Evolutionary conservation across 2,113 vertebrate genomes (phyloP), one percentile per base, ranked within the genome.

Genomic region (Percina caprodes): DNA sequence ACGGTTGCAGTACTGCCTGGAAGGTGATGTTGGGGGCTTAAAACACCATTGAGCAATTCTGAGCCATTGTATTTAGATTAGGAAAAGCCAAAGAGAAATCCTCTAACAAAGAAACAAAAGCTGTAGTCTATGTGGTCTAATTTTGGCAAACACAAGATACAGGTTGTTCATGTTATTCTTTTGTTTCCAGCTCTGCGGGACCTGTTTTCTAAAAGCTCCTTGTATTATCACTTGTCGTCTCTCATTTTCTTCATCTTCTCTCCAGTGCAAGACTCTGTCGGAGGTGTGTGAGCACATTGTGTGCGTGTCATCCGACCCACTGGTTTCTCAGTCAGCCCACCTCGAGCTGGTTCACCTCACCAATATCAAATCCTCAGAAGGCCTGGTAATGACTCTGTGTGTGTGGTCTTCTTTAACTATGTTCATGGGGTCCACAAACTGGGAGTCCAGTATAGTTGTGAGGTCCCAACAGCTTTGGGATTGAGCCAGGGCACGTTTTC

Each of bases 211-310:
- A 42, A 66, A 75, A n/a, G 19, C 69, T 6, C n/a, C 0, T 6
- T 69, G 16, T 60, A 1, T 67, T 66, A 21, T 26, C 14, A 7
- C 16, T 51, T 3, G 18, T n/a, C 26, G 23, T 68, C n/a, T 70
- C 15, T 26, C 15, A 4, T 58, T 77, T 39, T 67, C 16, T 80
- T 48, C 78, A 60, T 42, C 46, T 73, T 11, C 33, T 61, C 78
- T 42, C 56, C 58, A 99, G 98, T 99, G 97, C 91, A 99, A 98
- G 93, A 96, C 96, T 66, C 89, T 98, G 87, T 97, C 95, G 85
- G 97, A 97, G 92, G 98, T 99, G 88, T 98, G 97, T 86, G 97
- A 97, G 71, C 97, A 99, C 93, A 97, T 99, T 79, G 96, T 97
- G 87, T 96, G 96, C 4, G 95, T 99, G 83, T 98, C 97, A 14